phyloP scores from a whole-genome alignment of 1,140 invertebrate genomes.

The Drosophila malerkotliana region DNA sequence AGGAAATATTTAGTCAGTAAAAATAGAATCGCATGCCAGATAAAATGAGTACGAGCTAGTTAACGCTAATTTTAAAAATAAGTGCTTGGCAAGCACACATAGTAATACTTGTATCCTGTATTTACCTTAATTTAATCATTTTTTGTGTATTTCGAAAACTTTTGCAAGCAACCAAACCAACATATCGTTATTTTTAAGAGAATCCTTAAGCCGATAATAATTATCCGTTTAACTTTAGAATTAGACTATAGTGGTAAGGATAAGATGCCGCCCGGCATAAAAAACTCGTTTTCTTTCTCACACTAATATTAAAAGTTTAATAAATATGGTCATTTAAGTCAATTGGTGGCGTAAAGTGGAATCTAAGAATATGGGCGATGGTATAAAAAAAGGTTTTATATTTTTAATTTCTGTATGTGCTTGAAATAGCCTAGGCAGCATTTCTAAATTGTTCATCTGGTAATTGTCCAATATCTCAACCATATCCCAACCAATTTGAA shows the following conservation, averaged over 20 bases:
- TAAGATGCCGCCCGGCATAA: conserved; percentile 64
- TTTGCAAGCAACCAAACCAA: conserved; percentile 74
- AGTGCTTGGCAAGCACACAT: neutral
- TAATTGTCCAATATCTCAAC: too few relatives aligned
- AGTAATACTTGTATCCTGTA: conserved; percentile 40
- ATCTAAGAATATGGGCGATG: too few relatives aligned
- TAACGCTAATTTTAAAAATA: conserved; percentile 34
- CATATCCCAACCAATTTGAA: too few relatives aligned
- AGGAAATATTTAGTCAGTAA: conserved; percentile 30
- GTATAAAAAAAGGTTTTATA: too few relatives aligned
- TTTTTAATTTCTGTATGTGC: too few relatives aligned
- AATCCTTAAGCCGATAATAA: conserved; percentile 42
- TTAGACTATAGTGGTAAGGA: conserved; percentile 45
- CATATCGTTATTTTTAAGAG: conserved; percentile 66
- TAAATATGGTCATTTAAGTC: neutral
- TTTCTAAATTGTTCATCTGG: too few relatives aligned
- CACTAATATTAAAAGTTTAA: neutral
- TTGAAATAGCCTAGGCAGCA: too few relatives aligned
- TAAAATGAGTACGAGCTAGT: conserved; percentile 81
- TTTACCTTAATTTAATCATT: conserved; percentile 43
- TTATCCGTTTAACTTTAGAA: conserved; percentile 26
- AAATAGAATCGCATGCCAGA: conserved; percentile 37
- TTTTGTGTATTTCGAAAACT: conserved; percentile 65
- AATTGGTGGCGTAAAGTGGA: neutral
- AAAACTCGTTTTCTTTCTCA: conserved; percentile 51